Conservation (phyloP, 2,113 vertebrate species). For the Scortum barcoo region DNA sequence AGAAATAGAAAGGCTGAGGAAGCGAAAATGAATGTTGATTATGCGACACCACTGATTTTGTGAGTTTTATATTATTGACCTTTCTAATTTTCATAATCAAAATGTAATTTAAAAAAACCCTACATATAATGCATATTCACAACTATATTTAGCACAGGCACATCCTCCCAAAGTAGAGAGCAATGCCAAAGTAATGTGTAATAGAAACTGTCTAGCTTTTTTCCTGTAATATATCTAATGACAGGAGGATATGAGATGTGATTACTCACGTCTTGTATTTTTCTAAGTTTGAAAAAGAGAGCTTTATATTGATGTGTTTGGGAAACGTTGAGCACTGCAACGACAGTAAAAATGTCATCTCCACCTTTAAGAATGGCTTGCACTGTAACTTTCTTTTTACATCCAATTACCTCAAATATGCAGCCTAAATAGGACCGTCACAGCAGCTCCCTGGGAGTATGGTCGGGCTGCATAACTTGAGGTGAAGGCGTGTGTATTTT, state of each 20-base stretch:
- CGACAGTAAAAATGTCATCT: constrained; percentile 76
- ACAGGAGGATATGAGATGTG: constrained; percentile 44
- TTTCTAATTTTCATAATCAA: background rate
- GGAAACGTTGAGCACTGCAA: constrained; percentile 47
- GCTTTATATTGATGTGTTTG: constrained; percentile 59
- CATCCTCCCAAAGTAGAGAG: constrained; percentile 6
- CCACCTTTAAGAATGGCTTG: constrained; percentile 69
- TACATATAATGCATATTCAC: constrained; percentile 15
- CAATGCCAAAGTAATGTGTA: constrained; percentile 42
- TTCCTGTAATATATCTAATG: constrained; percentile 67
- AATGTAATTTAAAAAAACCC: constrained; percentile 18
- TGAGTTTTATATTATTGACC: background rate
- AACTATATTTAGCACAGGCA: constrained; percentile 45
- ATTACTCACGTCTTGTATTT: constrained; percentile 67
- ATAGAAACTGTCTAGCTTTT: constrained; percentile 34
- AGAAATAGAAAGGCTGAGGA: background rate
- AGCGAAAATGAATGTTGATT: background rate
- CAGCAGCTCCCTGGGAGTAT: constrained; percentile 66
- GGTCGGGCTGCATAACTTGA: constrained; percentile 74
- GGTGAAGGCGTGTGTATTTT: constrained; percentile 73
- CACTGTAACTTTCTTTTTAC: constrained; percentile 36
- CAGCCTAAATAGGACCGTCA: constrained; percentile 58
- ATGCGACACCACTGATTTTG: background rate
- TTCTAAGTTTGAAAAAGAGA: constrained; percentile 42
- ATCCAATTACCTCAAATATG: constrained; percentile 75